Evolutionary conservation across 37 sponge, comb jelly and placozoan genomes (phyloP).

Genomic region (Oopsacas minuta): DNA sequence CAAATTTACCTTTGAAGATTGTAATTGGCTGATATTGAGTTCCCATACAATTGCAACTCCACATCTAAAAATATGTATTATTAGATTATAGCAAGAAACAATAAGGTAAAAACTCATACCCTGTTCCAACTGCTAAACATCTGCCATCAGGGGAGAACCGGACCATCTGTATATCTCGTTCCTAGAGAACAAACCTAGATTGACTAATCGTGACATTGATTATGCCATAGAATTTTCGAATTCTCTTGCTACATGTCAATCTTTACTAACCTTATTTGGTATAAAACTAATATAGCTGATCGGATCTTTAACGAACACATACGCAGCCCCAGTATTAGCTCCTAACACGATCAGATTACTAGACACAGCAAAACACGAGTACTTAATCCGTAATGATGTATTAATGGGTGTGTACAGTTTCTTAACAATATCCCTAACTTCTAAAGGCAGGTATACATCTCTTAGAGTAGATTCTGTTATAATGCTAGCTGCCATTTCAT

Average conservation of each 20-base stretch:
- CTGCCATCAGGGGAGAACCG: neutral
- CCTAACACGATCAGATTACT: neutral
- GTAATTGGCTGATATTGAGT: neutral
- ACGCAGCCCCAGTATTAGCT: neutral
- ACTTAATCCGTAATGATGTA: neutral
- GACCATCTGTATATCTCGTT: neutral
- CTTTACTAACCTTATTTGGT: neutral
- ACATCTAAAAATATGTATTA: neutral
- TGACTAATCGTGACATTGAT: no score
- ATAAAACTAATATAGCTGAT: neutral
- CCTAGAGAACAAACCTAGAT: no score
- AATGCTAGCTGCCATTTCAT: neutral
- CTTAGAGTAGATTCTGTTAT: neutral
- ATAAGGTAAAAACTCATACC: neutral
- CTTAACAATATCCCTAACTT: neutral
- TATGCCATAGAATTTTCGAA: no score
- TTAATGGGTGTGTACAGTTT: neutral
- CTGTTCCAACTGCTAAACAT: neutral
- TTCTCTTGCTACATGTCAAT: no score
- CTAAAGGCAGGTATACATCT: neutral
- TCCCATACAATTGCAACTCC: slow-evolving; percentile 3
- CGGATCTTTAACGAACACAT: slow-evolving; percentile 1
- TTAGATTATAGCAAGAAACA: neutral
- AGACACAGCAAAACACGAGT: neutral
- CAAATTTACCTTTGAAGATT: neutral